phyloP scores from a whole-genome alignment of 2,888 invertebrate genomes.

The Acronicta aceris region DNA sequence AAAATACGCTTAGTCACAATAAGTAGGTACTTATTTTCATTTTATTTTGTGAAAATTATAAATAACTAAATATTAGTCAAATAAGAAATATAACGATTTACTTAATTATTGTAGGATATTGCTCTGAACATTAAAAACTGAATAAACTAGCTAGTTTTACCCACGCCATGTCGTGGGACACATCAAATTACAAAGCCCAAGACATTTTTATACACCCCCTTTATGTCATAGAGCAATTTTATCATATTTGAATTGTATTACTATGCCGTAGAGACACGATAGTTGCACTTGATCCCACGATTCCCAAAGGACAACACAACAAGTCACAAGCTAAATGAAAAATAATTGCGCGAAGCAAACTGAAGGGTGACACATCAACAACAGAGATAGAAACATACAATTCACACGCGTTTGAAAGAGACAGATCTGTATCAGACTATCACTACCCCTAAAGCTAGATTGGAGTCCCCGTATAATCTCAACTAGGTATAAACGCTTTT shows the following conservation, averaged over 20 bases:
- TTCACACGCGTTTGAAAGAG: conserved; percentile 45
- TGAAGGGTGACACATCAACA: conserved; percentile 59
- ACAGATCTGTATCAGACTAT: conserved; percentile 38
- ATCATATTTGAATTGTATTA: conserved; percentile 82
- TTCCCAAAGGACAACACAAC: conserved; percentile 76
- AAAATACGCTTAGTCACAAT: too few relatives aligned
- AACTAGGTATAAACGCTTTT: conserved; percentile 50
- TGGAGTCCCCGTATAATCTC: conserved; percentile 21
- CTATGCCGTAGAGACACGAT: conserved; percentile 67
- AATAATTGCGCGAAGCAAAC: conserved; percentile 77
- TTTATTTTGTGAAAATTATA: too few relatives aligned
- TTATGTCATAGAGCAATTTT: conserved; percentile 71
- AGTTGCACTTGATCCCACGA: conserved; percentile 77
- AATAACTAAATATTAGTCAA: too few relatives aligned
- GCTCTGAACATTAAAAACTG: neutral
- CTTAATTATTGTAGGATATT: too few relatives aligned
- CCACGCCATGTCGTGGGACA: conserved; percentile 66
- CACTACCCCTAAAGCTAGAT: conserved; percentile 18
- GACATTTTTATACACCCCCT: conserved; percentile 62
- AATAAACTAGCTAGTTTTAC: conserved; percentile 13
- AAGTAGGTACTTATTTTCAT: too few relatives aligned
- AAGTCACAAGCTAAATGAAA: conserved; percentile 84
- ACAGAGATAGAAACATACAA: conserved; percentile 49
- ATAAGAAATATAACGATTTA: neutral
- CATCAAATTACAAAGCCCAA: conserved; percentile 75